A percentile compares a stretch with the other conserved stretches of the same genome.
phyloP scores from a whole-genome alignment of 2,888 invertebrate genomes.

The Cantharis flavilabris region DNA sequence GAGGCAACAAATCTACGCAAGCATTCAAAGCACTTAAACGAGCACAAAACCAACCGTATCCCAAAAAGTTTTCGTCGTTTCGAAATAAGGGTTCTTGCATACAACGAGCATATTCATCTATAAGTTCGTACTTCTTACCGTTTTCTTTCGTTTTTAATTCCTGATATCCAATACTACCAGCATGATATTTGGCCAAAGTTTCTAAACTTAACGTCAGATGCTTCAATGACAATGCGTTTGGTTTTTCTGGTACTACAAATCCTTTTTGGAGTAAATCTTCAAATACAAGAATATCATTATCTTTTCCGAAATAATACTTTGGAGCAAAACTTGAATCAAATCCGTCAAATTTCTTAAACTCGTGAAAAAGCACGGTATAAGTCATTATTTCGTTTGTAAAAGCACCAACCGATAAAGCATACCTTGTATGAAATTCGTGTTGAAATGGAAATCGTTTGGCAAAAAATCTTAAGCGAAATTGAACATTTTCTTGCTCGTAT shows the following conservation, averaged over 20 bases:
- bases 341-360: slow-evolving; percentile 20
- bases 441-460: slow-evolving; percentile 15
- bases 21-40: slow-evolving; percentile 17
- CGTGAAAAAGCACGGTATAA: slow-evolving; percentile 22
- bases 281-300: slow-evolving; percentile 48
- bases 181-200: slow-evolving; percentile 44
- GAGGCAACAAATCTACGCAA: slow-evolving; percentile 22
- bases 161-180: slow-evolving; percentile 44
- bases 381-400: slow-evolving; percentile 27
- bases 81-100: slow-evolving; percentile 54
- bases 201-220: slow-evolving; percentile 35
- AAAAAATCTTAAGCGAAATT: slow-evolving; percentile 9
- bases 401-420: slow-evolving; percentile 14
- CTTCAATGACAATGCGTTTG: slow-evolving; percentile 29
- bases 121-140: slow-evolving; percentile 33
- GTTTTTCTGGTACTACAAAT: slow-evolving; percentile 27
- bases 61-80: slow-evolving; percentile 37
- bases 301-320: slow-evolving; percentile 47
- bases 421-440: slow-evolving; percentile 14
- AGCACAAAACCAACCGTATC: slow-evolving; percentile 34
- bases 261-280: slow-evolving; percentile 48
- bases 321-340: slow-evolving; percentile 39
- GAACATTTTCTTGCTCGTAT: not conserved
- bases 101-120: slow-evolving; percentile 42
- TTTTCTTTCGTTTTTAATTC: slow-evolving; percentile 28